phyloP scores from a whole-genome alignment of 2,797 vertebrate species.

The Neomorphus geoffroyi region DNA sequence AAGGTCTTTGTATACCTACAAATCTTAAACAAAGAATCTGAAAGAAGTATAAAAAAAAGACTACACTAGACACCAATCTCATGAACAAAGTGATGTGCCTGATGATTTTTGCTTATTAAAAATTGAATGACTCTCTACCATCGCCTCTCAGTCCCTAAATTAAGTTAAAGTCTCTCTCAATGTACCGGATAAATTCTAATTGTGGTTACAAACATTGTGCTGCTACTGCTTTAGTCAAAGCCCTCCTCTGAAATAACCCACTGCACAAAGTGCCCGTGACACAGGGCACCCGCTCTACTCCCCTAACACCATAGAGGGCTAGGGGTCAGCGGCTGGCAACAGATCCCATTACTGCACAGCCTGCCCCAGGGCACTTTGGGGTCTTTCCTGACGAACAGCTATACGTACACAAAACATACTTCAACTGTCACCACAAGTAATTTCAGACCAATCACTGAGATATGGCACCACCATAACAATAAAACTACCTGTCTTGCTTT shows the following conservation, averaged over 20 bases:
- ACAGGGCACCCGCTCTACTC: fast-evolving
- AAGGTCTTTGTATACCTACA: neutral
- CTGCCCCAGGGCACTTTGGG: fast-evolving
- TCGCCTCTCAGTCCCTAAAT: neutral
- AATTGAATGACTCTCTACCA: neutral
- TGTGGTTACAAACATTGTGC: neutral
- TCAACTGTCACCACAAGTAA: no score
- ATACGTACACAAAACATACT: fast-evolving
- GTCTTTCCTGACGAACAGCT: neutral
- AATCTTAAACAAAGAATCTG: neutral
- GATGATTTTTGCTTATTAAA: neutral
- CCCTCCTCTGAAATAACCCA: neutral
- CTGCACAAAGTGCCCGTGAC: fast-evolving
- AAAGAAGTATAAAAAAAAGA: neutral
- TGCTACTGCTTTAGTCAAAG: neutral
- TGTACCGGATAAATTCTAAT: neutral
- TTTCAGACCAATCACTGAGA: neutral
- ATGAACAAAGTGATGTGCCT: neutral
- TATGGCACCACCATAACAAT: no score
- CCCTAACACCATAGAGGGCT: fast-evolving
- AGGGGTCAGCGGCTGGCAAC: neutral
- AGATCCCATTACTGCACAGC: fast-evolving
- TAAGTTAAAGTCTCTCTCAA: neutral
- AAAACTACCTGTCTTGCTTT: neutral
- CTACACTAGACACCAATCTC: neutral